These are phyloP conservation scores for Grapholita molesta DNA, from an alignment of 1,140 invertebrate genomes.

Conservation along the genomic window DNA sequence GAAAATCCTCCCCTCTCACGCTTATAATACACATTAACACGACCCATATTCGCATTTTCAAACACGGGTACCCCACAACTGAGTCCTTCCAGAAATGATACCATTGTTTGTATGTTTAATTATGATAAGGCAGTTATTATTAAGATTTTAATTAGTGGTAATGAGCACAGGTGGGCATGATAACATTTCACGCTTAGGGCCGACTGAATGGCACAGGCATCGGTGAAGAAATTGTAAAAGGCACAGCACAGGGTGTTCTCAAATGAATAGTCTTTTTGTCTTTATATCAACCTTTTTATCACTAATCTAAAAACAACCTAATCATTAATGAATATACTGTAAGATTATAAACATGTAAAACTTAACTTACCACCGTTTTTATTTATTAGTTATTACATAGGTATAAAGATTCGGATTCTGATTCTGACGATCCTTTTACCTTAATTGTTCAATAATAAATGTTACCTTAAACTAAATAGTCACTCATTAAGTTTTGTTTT, in stretches of 20 bases:
- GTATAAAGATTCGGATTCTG: too few species aligned
- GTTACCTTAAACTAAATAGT: too few species aligned
- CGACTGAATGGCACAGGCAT: not conserved
- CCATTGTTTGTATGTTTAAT: slow-evolving; percentile 53
- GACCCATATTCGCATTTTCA: slow-evolving; percentile 50
- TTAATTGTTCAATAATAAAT: too few species aligned
- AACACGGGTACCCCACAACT: slow-evolving; percentile 21
- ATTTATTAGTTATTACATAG: too few species aligned
- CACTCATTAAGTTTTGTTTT: too few species aligned
- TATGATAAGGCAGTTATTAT: slow-evolving; percentile 42
- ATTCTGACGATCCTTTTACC: too few species aligned
- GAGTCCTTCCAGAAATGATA: slow-evolving; percentile 28
- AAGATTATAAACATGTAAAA: too few species aligned
- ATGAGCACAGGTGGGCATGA: not conserved
- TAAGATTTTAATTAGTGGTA: slow-evolving; percentile 26
- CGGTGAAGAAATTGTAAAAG: not conserved
- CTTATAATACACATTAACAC: slow-evolving; percentile 29
- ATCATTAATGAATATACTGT: too few species aligned
- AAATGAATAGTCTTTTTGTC: too few species aligned
- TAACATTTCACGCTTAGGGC: not conserved
- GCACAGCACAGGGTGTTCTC: not conserved
- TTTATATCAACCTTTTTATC: too few species aligned
- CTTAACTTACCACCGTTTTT: too few species aligned
- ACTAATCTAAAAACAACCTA: too few species aligned
- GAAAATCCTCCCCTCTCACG: slow-evolving; percentile 79